Evolutionary conservation across 2,113 vertebrate species (phyloP), one percentile per base, ranked within the genome.

Genomic region (Melospiza georgiana): DNA sequence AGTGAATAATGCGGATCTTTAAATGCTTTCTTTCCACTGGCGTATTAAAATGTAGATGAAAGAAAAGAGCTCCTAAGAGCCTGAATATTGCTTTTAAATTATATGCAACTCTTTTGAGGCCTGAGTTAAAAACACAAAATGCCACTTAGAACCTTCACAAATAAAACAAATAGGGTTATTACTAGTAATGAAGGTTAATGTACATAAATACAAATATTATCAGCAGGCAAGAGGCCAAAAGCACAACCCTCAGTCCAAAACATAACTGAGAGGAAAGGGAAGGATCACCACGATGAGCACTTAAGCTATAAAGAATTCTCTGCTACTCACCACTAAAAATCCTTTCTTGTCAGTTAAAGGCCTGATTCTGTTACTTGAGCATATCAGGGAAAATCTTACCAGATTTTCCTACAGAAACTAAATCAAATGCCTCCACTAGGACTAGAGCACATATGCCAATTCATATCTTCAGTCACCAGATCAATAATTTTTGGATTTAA

Each of bases 81-180:
- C 43, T 63, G 48, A 78, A 84, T 78, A 95, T 65, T 83, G 39
- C 20, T 90, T 91, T 94, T 86, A 93, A 86, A 95, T 77, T 63
- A 80, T 23, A 48, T 15, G 65, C 44, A 90, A 76, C 41, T 57
- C 43, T 84, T 88, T 62, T 1, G 4, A 90, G 51, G 41, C n/a
- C 55, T 24, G 33, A 74, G 28, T 68, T 88, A 93, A 57, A 83
- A 94, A 25, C 46, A 87, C n/a, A 72, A 89, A 62, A 80, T 57
- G 21, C 24, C 46, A 86, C 33, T 80, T 81, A 76, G 11, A 91
- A 61, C 9, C 3, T 55, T 86, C 62, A 80, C 21, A 94, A 91
- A 86, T 77, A 72, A 84, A 89, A 59, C 24, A 24, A 27, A 84
- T 61, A 55, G 39, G 27, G 17, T 80, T 69, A 71, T 88, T 93